Base-by-base conservation (phyloP, 2,113 vertebrate genomes). In the Ctenomys sociabilis region DNA sequence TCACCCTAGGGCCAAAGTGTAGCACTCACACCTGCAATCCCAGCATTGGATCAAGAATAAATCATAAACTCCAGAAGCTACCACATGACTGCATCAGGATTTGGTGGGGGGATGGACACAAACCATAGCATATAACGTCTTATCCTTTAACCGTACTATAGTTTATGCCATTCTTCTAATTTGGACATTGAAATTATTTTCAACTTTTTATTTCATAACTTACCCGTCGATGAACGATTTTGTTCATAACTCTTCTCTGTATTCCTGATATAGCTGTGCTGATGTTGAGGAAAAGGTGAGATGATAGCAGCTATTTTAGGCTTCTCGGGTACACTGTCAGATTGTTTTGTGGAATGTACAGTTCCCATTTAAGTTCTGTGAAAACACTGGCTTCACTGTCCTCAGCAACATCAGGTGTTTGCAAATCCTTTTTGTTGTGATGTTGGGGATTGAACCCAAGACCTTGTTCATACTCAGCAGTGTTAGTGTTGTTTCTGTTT, bases 281-380 rank as follows among this genome's bases (percentile, higher is more conserved):
- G 86, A 24, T 61, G 57, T 91, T 28, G 37, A 37, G 75, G 73
- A 37, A 59, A 26, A 72, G 86, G 59, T 28, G 24, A 32, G 45
- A 54, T 63, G n/a, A 0, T 3, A 16, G 66, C 24, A 35, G 2
- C 70, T 45, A 7, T 40, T 11, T 24, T 7, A 63, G 54, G 32
- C 1, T 66, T 35, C 21, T 40, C 10, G 0, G 2, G 81, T 0
- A 3, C 22, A 6, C 35, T 28, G 40, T 24, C 40, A n/a, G 21
- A 16, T 68, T 66, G 16, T 40, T 66, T 54, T 92, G n/a, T 22
- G 9, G 68, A 57, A 85, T 64, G 43, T 24, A 5, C 5, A 26
- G 35, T 26, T 19, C 57, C 0, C 0, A 7, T 45, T 94, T 52
- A 8, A 7, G 0, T 1, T 3, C 0, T 52, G 3, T 16, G 66